Evolutionary conservation across 2,888 invertebrate species (phyloP).

Genomic region (Punctoribates punctum): DNA sequence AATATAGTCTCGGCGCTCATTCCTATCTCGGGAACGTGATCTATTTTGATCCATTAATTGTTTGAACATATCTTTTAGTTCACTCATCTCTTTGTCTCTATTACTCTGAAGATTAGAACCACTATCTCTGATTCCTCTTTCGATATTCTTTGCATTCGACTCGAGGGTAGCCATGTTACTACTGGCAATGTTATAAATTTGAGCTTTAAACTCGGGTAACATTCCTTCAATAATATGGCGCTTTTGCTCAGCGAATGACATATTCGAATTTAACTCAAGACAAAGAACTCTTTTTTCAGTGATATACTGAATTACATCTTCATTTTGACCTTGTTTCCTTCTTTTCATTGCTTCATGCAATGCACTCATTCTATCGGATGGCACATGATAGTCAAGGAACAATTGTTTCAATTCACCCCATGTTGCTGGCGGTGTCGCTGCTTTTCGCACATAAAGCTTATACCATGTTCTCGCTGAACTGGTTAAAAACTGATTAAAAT

Average conservation of each 20-base stretch:
- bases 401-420: not conserved
- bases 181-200: not conserved
- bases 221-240: not conserved
- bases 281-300: not conserved
- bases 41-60: too few relatives aligned
- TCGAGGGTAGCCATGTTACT: not conserved
- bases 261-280: not conserved
- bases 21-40: too few relatives aligned
- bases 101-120: too few relatives aligned
- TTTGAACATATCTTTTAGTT: too few relatives aligned
- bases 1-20: too few relatives aligned
- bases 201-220: not conserved
- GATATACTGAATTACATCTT: slow-evolving; percentile 6
- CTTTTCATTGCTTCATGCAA: not conserved
- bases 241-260: not conserved
- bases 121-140: not conserved
- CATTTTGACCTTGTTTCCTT: not conserved
- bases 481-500: not conserved
- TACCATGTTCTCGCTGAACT: not conserved
- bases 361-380: not conserved
- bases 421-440: not conserved
- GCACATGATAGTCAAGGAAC: slow-evolving; percentile 4
- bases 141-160: not conserved
- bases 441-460: not conserved
- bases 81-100: too few relatives aligned